Conservation (phyloP, 2,888 invertebrate genomes). For the Aporophyla nigra region DNA sequence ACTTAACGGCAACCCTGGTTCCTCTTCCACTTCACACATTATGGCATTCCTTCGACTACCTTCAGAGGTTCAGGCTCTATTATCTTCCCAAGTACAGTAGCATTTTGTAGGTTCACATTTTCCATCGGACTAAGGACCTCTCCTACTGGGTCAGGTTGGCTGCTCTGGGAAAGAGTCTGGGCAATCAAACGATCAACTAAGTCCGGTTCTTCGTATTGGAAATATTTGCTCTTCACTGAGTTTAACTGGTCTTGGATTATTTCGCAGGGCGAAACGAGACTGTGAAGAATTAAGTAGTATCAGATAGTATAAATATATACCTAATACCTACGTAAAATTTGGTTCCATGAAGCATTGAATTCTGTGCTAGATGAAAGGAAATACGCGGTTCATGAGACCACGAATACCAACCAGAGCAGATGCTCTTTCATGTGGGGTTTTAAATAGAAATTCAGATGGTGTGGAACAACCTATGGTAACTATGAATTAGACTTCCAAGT, state of each 20-base stretch:
- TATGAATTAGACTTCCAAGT: background rate
- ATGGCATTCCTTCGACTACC: conserved; percentile 71
- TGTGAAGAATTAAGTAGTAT: conserved; percentile 49
- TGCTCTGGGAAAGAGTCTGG: conserved; percentile 74
- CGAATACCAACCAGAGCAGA: too few species aligned
- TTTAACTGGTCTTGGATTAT: conserved; percentile 72
- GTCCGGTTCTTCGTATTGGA: conserved; percentile 67
- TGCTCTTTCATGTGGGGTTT: too few species aligned
- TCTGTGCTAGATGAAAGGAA: background rate
- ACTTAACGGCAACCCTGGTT: conserved; percentile 72
- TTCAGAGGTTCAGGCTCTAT: conserved; percentile 62
- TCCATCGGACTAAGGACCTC: conserved; percentile 77
- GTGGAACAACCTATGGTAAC: too few species aligned
- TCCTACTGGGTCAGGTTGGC: conserved; percentile 74
- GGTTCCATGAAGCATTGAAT: too few species aligned
- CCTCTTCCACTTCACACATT: conserved; percentile 63
- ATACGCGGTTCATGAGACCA: too few species aligned
- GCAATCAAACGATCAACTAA: conserved; percentile 77
- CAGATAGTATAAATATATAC: too few species aligned
- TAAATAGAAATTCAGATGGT: too few species aligned
- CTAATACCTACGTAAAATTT: too few species aligned
- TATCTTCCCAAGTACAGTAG: conserved; percentile 70
- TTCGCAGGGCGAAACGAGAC: conserved; percentile 67
- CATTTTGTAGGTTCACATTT: conserved; percentile 73
- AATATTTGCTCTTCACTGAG: conserved; percentile 70